A percentile compares a stretch with the other conserved stretches of the same genome.
These are phyloP conservation scores for Pimpla rufipes DNA, from an alignment of 2,888 invertebrate species.

Conservation along the genomic window DNA sequence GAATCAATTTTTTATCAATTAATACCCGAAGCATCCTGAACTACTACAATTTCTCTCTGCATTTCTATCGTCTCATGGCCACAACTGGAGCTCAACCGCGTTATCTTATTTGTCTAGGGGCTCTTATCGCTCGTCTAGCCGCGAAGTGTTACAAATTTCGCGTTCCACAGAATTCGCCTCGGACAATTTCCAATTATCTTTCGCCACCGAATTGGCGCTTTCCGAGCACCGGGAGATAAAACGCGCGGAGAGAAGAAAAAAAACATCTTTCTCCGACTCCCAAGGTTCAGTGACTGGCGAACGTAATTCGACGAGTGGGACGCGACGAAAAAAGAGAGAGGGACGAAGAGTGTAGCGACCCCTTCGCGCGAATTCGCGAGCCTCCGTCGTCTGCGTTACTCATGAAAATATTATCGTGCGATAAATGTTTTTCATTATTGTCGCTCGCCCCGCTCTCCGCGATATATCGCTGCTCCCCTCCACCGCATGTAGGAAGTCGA, in stretches of 20 bases:
- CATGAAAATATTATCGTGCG: background rate
- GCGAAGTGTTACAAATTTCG: background rate
- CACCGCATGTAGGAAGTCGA: constrained; percentile 9
- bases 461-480: constrained; percentile 16
- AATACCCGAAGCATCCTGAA: too few species aligned
- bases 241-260: background rate
- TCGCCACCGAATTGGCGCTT: background rate
- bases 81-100: background rate
- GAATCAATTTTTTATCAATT: too few species aligned
- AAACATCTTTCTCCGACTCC: background rate
- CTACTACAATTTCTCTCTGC: background rate
- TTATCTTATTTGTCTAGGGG: background rate
- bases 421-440: background rate
- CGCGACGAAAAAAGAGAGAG: background rate
- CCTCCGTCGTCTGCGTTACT: background rate
- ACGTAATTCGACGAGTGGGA: background rate
- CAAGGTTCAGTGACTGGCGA: background rate
- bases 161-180: background rate
- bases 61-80: background rate
- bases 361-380: background rate
- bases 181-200: background rate
- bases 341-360: background rate
- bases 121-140: background rate
- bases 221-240: background rate
- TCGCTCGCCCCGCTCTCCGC: background rate